Evolutionary conservation across 1,140 invertebrate species (phyloP), one percentile per base, ranked within the genome.

Genomic region (Carposina sasakii): DNA sequence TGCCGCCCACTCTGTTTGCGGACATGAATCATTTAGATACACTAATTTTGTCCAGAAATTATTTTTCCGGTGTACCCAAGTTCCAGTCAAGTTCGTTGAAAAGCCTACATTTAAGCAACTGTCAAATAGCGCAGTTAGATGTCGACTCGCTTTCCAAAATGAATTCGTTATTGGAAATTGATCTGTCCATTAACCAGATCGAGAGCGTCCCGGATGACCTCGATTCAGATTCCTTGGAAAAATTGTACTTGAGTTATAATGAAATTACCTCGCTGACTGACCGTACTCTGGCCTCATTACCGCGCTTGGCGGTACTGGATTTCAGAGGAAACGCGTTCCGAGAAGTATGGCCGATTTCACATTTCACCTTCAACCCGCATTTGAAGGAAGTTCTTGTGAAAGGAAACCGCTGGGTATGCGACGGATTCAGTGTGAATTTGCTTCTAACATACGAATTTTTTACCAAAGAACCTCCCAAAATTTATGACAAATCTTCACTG

Each of bases 401-500:
- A 5, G 89, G 91, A 42, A 93, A 93, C 82, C 89, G 90, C 9
- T 93, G 91, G 91, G 79, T 87, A 48, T 93, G 92, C 60, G 88
- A 92, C 40, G 92, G 91, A 49, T 82, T 85, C 9, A 85, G 79
- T 48, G 48, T 71, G 0, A 79, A 89, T 37, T 70, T 92, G 10
- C 72, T 88, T 19, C 56, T 85, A 2, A 87, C 88, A 22, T 91
- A 88, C 40, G 75, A 86, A 12, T 92, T 76, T 67, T 67, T 93
- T 17, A 88, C 85, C 0, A 73, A 78, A 28, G 78, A 85, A 21
- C 85, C 88, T 3, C 54, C 85, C 0, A 89, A 88, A 59, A 84
- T 88, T 10, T 45, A 42, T 3, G 76, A 84, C 39, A 63, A 33
- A 8, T 60, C 58, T 2, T 76, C 73, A 1, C 50, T 86, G 22